Conservation (phyloP, 2,797 vertebrate species). For the Buceros bicornis region DNA sequence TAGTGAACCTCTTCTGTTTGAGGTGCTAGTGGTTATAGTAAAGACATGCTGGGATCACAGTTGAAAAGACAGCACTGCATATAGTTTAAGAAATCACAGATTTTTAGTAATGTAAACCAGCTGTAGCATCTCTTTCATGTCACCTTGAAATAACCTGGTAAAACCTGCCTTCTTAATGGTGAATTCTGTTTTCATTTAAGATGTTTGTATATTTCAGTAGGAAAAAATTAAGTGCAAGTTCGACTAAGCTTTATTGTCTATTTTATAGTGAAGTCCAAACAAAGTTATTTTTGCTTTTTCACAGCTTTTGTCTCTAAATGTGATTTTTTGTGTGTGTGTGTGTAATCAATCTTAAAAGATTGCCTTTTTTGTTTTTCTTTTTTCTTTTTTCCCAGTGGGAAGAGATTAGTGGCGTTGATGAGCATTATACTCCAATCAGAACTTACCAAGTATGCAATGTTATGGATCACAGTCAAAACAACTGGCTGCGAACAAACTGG, state of each 20-base stretch:
- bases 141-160: not conserved
- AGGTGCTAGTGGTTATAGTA: not conserved
- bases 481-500: constrained; percentile 99
- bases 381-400: constrained; percentile 88
- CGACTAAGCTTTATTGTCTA: not conserved
- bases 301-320: not conserved
- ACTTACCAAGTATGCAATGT: constrained; percentile 99
- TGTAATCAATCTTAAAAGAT: not conserved
- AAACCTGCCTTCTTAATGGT: not conserved
- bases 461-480: constrained; percentile 99
- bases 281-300: not conserved
- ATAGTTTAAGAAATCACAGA: not conserved
- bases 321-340: not conserved
- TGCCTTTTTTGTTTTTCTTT: not conserved
- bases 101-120: not conserved
- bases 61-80: not conserved
- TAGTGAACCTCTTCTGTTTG: not conserved
- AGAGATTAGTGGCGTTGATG: constrained; percentile 97
- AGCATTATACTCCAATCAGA: constrained; percentile 96
- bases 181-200: not conserved
- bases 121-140: not conserved
- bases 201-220: not conserved
- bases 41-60: not conserved
- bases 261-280: not conserved
- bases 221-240: not conserved